Percentiles rank a stretch among this genome's conserved stretches.
Conservation (phyloP, 2,113 vertebrate species). For the Raja brachyura region DNA sequence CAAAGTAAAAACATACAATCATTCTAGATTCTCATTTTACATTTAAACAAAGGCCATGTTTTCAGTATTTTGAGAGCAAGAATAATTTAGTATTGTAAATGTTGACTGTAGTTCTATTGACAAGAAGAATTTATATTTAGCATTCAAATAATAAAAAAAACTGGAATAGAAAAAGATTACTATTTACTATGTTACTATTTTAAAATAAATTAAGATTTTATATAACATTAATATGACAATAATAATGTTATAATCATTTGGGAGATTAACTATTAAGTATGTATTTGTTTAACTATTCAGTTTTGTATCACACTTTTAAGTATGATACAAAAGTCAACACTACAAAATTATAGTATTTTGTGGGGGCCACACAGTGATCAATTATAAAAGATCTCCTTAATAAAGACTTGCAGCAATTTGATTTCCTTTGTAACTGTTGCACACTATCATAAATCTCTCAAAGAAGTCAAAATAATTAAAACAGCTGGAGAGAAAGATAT, state of each 20-base stretch:
- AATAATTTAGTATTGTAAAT: constrained; percentile 44
- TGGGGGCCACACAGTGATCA: not conserved
- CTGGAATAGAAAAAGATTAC: not conserved
- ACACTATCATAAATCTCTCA: not conserved
- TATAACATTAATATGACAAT: not conserved
- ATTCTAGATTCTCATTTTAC: constrained; percentile 50
- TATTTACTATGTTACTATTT: not conserved
- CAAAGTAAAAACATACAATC: constrained; percentile 47
- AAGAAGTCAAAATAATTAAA: not conserved
- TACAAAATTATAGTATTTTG: not conserved
- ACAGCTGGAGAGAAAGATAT: not conserved
- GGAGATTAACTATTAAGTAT: not conserved
- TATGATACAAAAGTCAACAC: not conserved
- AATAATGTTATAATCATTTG: not conserved
- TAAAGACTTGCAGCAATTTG: not conserved
- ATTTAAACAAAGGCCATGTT: constrained; percentile 46
- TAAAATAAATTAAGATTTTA: constrained; percentile 7
- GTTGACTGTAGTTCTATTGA: not conserved
- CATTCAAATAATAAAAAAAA: not conserved
- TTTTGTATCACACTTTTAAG: not conserved
- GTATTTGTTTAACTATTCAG: no score
- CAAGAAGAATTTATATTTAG: not conserved
- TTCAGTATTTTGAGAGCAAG: constrained; percentile 48
- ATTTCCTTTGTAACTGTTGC: not conserved
- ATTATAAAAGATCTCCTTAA: not conserved